phyloP scores from a whole-genome alignment of 1,140 invertebrate species.

The Drosophila micromelanica region DNA sequence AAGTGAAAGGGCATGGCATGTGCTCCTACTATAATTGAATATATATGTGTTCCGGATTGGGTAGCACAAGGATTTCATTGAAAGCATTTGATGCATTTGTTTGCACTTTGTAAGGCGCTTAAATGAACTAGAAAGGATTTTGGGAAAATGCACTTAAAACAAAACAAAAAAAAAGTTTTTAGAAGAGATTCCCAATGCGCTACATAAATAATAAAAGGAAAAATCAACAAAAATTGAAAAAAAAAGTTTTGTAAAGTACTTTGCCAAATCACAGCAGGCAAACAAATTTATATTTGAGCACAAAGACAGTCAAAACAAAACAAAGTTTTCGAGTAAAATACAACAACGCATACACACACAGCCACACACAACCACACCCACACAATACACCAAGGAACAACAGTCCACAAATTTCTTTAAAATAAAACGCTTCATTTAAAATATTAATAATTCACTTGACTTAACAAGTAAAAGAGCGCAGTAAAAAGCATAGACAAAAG shows the following conservation, averaged over 20 bases:
- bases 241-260: neutral
- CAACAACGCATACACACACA: neutral
- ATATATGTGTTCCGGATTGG: conserved; percentile 35
- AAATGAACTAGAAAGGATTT: conserved; percentile 2
- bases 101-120: conserved; percentile 26
- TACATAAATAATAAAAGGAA: neutral
- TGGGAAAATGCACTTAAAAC: conserved; percentile 4
- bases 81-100: conserved; percentile 19
- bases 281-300: conserved; percentile 2
- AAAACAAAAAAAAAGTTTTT: neutral
- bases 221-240: neutral
- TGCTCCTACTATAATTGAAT: conserved; percentile 42
- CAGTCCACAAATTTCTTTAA: conserved; percentile 34
- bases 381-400: conserved; percentile 8
- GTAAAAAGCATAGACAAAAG: neutral
- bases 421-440: conserved; percentile 56
- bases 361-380: neutral
- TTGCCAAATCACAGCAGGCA: conserved; percentile 7
- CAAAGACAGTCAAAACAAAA: conserved; percentile 1
- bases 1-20: neutral
- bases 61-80: conserved; percentile 7
- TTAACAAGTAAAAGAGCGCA: neutral
- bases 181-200: neutral
- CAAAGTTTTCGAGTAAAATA: conserved; percentile 18
- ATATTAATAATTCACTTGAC: conserved; percentile 47